Evolutionary conservation across 1,140 invertebrate genomes (phyloP).

Genomic region (Sycobia sp.): DNA sequence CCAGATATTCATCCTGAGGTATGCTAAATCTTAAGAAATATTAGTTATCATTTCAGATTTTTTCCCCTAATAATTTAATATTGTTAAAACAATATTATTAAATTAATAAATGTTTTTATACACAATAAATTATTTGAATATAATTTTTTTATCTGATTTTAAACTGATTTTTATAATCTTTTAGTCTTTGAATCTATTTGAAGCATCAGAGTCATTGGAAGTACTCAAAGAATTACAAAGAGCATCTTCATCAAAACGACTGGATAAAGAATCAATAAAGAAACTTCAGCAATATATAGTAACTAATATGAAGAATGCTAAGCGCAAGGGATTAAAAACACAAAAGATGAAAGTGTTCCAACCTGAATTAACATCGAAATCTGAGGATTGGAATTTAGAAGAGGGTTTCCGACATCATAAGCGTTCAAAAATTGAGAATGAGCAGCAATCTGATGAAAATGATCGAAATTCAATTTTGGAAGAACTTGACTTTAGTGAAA

Average conservation of each 20-base stretch:
- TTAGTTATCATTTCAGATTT: no score
- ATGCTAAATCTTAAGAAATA: neutral
- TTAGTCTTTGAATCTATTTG: constrained; percentile 11
- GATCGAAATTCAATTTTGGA: constrained; percentile 47
- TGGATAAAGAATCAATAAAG: constrained; percentile 46
- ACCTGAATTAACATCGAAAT: constrained; percentile 21
- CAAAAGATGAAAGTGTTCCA: constrained; percentile 46
- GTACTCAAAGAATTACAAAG: constrained; percentile 41
- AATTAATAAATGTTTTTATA: no score
- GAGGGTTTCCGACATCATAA: constrained; percentile 46
- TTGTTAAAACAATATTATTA: neutral
- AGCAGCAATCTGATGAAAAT: constrained; percentile 44
- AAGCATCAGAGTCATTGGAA: constrained; percentile 25
- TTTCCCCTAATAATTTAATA: no score
- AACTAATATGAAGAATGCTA: constrained; percentile 44
- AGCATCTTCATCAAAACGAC: constrained; percentile 29
- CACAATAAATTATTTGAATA: no score
- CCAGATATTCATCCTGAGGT: constrained; percentile 13
- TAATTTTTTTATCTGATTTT: constrained; percentile 12
- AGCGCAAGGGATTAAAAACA: constrained; percentile 50
- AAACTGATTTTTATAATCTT: no score
- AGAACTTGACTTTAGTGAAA: constrained; percentile 50
- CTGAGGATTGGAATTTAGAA: constrained; percentile 43
- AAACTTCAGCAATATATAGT: constrained; percentile 44
- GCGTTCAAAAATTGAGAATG: constrained; percentile 47